Evolutionary conservation across 2,888 invertebrate genomes (phyloP).

Genomic region (Drosophila ustulata): DNA sequence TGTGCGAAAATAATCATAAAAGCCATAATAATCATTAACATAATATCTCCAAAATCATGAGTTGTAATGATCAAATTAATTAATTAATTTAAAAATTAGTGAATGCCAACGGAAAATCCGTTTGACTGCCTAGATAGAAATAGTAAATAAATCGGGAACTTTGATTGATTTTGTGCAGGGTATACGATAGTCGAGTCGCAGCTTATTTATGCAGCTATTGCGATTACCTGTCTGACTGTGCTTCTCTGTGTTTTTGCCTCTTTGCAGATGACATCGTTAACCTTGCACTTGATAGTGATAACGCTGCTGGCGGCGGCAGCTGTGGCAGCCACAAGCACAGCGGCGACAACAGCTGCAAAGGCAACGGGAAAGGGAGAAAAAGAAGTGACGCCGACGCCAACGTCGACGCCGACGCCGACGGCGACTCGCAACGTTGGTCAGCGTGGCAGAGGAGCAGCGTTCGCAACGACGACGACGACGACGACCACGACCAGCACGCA

Average conservation of each 20-base stretch:
- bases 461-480: constrained; percentile 67
- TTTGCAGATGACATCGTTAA: constrained; percentile 80
- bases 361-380: background rate
- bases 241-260: background rate
- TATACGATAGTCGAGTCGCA: background rate
- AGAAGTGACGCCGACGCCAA: background rate
- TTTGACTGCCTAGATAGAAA: too few species aligned
- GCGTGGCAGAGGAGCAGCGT: constrained; percentile 54
- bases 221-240: background rate
- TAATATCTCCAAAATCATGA: too few species aligned
- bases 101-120: too few species aligned
- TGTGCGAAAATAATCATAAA: too few species aligned
- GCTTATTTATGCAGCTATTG: background rate
- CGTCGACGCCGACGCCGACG: constrained; percentile 12
- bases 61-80: too few species aligned
- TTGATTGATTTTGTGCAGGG: background rate
- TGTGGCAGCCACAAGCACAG: constrained; percentile 31
- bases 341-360: constrained; percentile 26
- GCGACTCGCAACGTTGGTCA: constrained; percentile 34
- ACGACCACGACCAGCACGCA: constrained; percentile 74
- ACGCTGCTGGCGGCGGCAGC: constrained; percentile 57
- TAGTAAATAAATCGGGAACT: background rate
- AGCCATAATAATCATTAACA: too few species aligned
- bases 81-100: too few species aligned
- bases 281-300: constrained; percentile 84